Conservation (phyloP, 2,888 invertebrate species). For the Hydrotaea cyrtoneurina region DNA sequence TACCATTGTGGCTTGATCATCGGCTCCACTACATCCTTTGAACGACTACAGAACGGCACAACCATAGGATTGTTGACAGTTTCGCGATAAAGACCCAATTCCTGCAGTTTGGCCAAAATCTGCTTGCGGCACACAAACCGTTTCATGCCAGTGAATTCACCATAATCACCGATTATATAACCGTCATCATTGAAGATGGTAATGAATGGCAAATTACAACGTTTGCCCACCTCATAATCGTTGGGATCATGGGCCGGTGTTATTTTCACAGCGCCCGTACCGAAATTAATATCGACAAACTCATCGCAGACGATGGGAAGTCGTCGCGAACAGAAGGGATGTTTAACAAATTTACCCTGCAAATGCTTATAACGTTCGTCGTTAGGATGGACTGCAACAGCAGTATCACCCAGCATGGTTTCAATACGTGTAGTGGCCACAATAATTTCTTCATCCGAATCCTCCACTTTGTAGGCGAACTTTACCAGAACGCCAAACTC, state of each 20-base stretch:
- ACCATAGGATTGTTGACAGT: constrained; percentile 96
- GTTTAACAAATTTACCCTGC: constrained; percentile 90
- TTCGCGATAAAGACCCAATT: constrained; percentile 87
- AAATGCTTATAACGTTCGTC: constrained; percentile 92
- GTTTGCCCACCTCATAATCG: constrained; percentile 97
- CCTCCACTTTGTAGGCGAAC: constrained; percentile 92
- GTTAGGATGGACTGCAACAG: constrained; percentile 98
- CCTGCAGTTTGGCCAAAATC: constrained; percentile 89
- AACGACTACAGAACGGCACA: constrained; percentile 96
- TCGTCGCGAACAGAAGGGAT: constrained; percentile 92
- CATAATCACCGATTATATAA: constrained; percentile 89
- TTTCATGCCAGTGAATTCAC: constrained; percentile 91
- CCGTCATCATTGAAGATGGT: constrained; percentile 96
- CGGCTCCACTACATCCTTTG: constrained; percentile 98
- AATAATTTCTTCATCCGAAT: constrained; percentile 87
- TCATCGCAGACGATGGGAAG: constrained; percentile 95
- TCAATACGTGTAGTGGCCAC: constrained; percentile 99
- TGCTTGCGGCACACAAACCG: constrained; percentile 94
- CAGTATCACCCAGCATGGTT: constrained; percentile 98
- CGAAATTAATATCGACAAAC: constrained; percentile 97
- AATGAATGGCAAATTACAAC: constrained; percentile 92
- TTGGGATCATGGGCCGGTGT: constrained; percentile 98
- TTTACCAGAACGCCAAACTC: constrained; percentile 96
- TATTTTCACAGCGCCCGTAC: constrained; percentile 99
- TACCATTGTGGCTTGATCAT: constrained; percentile 98